These are phyloP conservation scores for Dermochelys coriacea DNA, from an alignment of 2,797 vertebrate genomes.

Conservation along the genomic window DNA sequence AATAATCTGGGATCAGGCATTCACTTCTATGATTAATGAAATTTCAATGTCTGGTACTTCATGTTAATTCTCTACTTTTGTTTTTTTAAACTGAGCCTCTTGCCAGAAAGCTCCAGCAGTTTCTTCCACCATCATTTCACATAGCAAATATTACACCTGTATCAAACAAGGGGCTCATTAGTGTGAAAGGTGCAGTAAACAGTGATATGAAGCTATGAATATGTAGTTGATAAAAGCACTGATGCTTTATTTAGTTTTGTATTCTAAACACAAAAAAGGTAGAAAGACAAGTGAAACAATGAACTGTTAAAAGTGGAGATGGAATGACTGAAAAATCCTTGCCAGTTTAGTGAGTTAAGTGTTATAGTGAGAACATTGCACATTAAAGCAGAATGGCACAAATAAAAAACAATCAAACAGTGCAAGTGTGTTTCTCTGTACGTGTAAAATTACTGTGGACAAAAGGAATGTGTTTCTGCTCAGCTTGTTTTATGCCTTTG, in stretches of 20 bases:
- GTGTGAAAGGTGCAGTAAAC: conserved; percentile 64
- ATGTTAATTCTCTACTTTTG: not conserved
- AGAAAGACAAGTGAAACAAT: conserved; percentile 79
- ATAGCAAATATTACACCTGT: conserved; percentile 63
- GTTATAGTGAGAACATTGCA: conserved; percentile 69
- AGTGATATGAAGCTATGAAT: conserved; percentile 64
- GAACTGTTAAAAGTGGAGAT: conserved; percentile 82
- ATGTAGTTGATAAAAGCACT: conserved; percentile 60
- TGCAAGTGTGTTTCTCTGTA: conserved; percentile 1
- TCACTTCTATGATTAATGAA: not conserved
- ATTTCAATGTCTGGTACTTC: conserved; percentile 11
- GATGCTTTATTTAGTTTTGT: conserved; percentile 71
- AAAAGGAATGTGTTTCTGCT: conserved; percentile 15
- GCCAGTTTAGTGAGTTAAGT: conserved; percentile 80
- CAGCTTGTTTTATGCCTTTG: not conserved
- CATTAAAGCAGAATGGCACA: conserved; percentile 72
- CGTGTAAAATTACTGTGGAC: not conserved
- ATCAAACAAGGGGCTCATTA: conserved; percentile 70
- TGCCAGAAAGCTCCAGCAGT: conserved; percentile 80
- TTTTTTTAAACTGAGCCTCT: conserved; percentile 74
- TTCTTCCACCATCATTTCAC: conserved; percentile 65
- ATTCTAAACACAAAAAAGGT: conserved; percentile 67
- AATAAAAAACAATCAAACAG: conserved; percentile 19
- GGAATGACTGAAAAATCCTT: conserved; percentile 78
- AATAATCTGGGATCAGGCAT: conserved; percentile 17